phyloP scores from a whole-genome alignment of 2,113 vertebrate genomes.

The Henicopernis longicauda region DNA sequence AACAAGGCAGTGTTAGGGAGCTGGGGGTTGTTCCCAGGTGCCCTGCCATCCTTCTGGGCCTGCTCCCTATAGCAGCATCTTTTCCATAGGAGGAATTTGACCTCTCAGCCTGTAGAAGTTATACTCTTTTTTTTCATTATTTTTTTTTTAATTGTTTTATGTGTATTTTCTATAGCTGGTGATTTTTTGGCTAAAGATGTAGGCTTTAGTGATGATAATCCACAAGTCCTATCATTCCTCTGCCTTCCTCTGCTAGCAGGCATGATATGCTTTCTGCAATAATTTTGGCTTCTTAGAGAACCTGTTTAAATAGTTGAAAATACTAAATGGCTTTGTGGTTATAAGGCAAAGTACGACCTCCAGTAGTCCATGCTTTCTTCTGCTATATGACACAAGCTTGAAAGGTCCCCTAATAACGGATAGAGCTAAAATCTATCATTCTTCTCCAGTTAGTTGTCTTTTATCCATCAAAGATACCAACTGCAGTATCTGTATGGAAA shows the following conservation, averaged over 20 bases:
- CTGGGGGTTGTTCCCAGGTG: neutral
- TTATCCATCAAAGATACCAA: neutral
- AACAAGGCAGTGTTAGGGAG: neutral
- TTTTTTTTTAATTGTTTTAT: neutral
- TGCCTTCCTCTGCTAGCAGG: neutral
- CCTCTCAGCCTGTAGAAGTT: neutral
- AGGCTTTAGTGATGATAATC: neutral
- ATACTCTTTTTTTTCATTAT: neutral
- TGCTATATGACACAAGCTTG: neutral
- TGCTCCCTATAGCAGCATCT: accelerated
- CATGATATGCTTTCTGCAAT: neutral
- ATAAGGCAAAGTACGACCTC: neutral
- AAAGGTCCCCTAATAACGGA: neutral
- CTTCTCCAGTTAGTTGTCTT: neutral
- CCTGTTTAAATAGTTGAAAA: neutral
- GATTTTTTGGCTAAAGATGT: neutral
- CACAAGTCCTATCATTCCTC: accelerated
- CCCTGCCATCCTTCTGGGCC: accelerated
- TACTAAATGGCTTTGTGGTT: neutral
- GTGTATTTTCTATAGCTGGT: neutral
- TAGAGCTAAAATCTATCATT: neutral
- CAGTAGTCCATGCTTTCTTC: neutral
- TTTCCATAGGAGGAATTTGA: accelerated
- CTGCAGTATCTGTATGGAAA: neutral
- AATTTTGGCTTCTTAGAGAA: neutral